Conservation (phyloP, 92 coral and sea anemone species). For the Epizoanthus illoricatus region DNA sequence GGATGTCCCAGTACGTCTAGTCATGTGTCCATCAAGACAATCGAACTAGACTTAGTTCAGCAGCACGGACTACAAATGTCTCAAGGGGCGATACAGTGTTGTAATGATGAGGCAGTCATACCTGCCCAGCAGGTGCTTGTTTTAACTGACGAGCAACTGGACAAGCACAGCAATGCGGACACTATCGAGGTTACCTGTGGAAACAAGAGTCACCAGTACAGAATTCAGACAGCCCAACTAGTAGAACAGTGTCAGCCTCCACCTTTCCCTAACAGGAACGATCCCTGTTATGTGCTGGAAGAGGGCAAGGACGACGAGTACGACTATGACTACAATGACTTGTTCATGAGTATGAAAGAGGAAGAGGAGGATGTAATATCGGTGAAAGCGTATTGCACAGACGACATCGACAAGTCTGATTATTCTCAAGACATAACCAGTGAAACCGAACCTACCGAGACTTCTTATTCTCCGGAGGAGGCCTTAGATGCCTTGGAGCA, state of each 20-base stretch:
- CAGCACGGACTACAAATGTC: neutral
- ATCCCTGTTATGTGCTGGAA: constrained; percentile 53
- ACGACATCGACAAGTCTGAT: constrained; percentile 53
- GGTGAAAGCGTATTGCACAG: constrained; percentile 65
- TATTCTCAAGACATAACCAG: constrained; percentile 10
- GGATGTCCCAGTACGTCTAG: neutral
- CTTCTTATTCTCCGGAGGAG: constrained; percentile 50
- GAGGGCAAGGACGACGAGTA: constrained; percentile 78
- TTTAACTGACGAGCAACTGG: constrained; percentile 8
- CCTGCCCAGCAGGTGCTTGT: constrained; percentile 25
- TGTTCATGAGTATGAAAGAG: constrained; percentile 67
- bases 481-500: constrained; percentile 36
- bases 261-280: constrained; percentile 44
- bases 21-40: constrained; percentile 20
- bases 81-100: constrained; percentile 4
- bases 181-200: neutral
- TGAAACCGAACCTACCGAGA: neutral
- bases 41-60: constrained; percentile 15
- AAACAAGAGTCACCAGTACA: constrained; percentile 8
- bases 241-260: constrained; percentile 75
- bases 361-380: constrained; percentile 65
- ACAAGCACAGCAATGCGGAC: neutral
- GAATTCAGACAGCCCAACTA: constrained; percentile 66
- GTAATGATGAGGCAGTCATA: neutral
- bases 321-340: constrained; percentile 79